phyloP scores from a whole-genome alignment of 2,888 invertebrate genomes.

The Trissonchulus sp. region DNA sequence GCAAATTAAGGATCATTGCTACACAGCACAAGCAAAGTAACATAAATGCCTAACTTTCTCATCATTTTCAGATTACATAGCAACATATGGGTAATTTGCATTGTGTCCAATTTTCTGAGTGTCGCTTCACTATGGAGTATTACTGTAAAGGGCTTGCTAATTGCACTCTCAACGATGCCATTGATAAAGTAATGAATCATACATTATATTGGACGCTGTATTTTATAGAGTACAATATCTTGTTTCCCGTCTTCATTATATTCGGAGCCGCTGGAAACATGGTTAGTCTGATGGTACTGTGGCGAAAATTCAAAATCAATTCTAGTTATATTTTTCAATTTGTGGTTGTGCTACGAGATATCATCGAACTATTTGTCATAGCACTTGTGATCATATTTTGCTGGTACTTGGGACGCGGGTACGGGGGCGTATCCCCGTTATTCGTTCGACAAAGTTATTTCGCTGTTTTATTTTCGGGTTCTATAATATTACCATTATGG shows the following conservation, averaged over 20 bases:
- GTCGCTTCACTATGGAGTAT: not conserved
- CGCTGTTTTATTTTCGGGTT: not conserved
- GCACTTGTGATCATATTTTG: not conserved
- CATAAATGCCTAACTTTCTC: no score
- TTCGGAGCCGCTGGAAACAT: not conserved
- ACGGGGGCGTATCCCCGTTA: not conserved
- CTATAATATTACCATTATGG: not conserved
- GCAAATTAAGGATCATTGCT: no score
- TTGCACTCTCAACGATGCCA: not conserved
- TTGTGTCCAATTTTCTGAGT: not conserved
- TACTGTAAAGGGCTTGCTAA: not conserved
- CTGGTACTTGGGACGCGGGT: not conserved
- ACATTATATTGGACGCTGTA: not conserved
- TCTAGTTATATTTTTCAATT: not conserved
- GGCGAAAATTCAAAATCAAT: not conserved
- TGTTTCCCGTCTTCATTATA: not conserved
- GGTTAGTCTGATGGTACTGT: not conserved
- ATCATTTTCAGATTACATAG: no score
- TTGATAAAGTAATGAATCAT: not conserved
- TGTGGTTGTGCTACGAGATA: not conserved
- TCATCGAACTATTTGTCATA: not conserved
- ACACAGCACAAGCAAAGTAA: no score
- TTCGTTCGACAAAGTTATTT: not conserved
- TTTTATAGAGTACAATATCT: not conserved
- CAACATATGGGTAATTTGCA: not conserved